These are phyloP conservation scores for Phylloscopus trochiloides DNA, from an alignment of 2,113 vertebrate species.

Conservation along the genomic window DNA sequence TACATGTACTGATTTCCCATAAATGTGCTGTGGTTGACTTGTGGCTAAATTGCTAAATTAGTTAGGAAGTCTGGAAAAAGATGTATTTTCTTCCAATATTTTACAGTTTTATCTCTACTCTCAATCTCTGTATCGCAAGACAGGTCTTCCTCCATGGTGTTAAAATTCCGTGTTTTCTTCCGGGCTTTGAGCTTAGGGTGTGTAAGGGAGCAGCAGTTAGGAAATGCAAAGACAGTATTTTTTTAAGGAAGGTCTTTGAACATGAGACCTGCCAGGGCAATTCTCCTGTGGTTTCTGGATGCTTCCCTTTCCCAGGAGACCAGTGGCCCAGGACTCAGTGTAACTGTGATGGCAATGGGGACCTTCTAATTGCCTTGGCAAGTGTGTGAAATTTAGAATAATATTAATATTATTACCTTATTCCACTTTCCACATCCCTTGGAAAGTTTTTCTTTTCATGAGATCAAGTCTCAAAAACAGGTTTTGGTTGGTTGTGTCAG, in stretches of 20 bases:
- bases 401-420: not conserved
- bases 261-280: fast-evolving
- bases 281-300: not conserved
- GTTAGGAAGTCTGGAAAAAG: not conserved
- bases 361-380: not conserved
- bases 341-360: not conserved
- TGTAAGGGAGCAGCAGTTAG: not conserved
- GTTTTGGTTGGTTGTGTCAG: not conserved
- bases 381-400: not conserved
- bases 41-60: not conserved
- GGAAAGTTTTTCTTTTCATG: not conserved
- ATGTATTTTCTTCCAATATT: not conserved
- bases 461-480: not conserved
- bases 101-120: not conserved
- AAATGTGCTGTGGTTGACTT: not conserved
- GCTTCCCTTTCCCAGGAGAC: not conserved
- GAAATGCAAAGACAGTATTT: not conserved
- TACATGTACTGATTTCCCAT: not conserved
- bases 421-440: not conserved
- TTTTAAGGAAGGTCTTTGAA: not conserved
- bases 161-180: not conserved
- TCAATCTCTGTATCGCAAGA: not conserved
- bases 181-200: not conserved
- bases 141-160: not conserved
- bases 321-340: not conserved